Conservation (phyloP, 1,140 invertebrate genomes). For the Phenacoccus solenopsis region DNA sequence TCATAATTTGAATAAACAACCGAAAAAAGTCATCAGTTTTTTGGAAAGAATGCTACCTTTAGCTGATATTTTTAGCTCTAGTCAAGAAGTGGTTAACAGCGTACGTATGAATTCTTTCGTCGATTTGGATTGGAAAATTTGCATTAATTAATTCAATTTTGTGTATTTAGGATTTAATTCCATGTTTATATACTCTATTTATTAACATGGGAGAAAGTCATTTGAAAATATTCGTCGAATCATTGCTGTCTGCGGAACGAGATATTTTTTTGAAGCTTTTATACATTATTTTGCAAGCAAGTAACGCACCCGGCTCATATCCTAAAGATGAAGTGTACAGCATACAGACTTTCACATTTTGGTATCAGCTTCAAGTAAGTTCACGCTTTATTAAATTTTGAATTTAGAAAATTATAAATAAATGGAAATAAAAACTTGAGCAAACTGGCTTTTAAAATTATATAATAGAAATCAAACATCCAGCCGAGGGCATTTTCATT, state of each 20-base stretch:
- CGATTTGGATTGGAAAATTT: not conserved
- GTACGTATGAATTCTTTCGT: constrained; percentile 1
- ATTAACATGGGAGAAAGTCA: constrained; percentile 50
- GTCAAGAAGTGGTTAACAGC: constrained; percentile 10
- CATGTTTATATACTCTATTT: constrained; percentile 46
- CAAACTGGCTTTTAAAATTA: no score
- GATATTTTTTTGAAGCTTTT: constrained; percentile 36
- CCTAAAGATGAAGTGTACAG: constrained; percentile 72
- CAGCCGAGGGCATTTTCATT: no score
- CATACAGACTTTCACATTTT: constrained; percentile 73
- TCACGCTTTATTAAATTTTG: not conserved
- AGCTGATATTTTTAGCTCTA: constrained; percentile 27
- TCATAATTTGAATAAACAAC: constrained; percentile 41
- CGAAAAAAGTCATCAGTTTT: constrained; percentile 38
- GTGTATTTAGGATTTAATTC: constrained; percentile 35
- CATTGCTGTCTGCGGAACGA: constrained; percentile 32
- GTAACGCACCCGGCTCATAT: constrained; percentile 60
- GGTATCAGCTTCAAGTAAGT: constrained; percentile 71
- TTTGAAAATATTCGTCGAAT: constrained; percentile 44
- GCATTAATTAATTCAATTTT: not conserved
- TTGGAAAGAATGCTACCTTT: constrained; percentile 37
- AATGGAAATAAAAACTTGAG: no score
- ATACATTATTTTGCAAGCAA: constrained; percentile 37
- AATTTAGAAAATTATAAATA: not conserved
- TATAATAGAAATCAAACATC: no score